Percentiles rank a stretch among this genome's conserved stretches.
These are phyloP conservation scores for Psittacus erithacus DNA, from an alignment of 2,113 vertebrate genomes.

Conservation along the genomic window DNA sequence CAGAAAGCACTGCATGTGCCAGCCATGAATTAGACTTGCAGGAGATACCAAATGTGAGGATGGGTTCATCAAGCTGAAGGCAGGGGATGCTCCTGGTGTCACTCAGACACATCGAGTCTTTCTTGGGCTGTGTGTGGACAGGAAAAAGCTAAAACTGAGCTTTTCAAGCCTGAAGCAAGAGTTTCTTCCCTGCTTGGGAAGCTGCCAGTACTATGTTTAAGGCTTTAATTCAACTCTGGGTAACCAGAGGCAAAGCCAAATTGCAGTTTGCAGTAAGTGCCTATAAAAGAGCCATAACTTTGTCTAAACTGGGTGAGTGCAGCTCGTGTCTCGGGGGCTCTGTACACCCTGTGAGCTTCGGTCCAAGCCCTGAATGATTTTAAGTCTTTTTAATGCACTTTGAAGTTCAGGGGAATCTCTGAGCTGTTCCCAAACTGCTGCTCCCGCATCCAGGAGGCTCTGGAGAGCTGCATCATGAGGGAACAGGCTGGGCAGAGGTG, in stretches of 20 bases:
- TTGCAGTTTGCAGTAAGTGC: neutral
- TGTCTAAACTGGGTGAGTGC: neutral
- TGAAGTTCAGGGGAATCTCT: neutral
- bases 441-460: neutral
- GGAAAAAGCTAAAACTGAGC: neutral
- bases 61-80: neutral
- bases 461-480: neutral
- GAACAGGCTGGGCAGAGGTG: neutral
- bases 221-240: neutral
- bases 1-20: neutral
- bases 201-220: neutral
- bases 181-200: neutral
- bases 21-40: neutral
- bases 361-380: neutral
- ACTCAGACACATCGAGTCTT: accelerated
- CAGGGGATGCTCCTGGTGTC: neutral
- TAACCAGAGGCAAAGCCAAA: neutral
- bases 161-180: neutral
- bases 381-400: neutral
- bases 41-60: neutral
- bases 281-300: neutral
- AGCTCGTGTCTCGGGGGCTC: neutral
- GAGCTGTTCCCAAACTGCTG: neutral
- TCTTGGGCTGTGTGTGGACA: neutral
- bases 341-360: neutral